Percentiles rank a stretch among this genome's conserved stretches.
These are phyloP conservation scores for Halictus rubicundus DNA, from an alignment of 1,140 invertebrate genomes.

Conservation along the genomic window DNA sequence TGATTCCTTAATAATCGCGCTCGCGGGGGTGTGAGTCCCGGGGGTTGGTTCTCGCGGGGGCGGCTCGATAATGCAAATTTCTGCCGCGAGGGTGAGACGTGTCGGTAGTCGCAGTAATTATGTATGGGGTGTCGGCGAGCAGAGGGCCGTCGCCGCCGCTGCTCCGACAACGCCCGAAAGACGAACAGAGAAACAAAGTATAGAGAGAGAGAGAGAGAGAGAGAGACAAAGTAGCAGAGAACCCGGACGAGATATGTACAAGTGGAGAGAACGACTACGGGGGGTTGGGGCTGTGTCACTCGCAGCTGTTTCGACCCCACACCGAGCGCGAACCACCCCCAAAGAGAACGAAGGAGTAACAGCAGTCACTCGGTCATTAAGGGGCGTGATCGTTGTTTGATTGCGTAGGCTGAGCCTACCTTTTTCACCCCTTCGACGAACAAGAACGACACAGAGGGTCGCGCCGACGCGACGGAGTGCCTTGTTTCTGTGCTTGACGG, in stretches of 20 bases:
- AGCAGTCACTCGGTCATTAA: slow-evolving; percentile 70
- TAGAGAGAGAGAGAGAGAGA: too few relatives aligned
- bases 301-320: slow-evolving; percentile 69
- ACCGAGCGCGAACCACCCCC: slow-evolving; percentile 49
- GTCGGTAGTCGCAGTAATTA: slow-evolving; percentile 64
- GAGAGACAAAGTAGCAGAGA: slow-evolving; percentile 36
- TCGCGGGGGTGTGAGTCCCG: slow-evolving; percentile 33
- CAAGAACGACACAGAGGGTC: neutral
- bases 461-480: neutral
- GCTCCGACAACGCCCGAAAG: slow-evolving; percentile 30
- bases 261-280: neutral
- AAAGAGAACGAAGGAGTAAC: slow-evolving; percentile 62
- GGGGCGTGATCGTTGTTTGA: slow-evolving; percentile 70
- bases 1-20: slow-evolving; percentile 63
- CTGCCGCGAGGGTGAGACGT: slow-evolving; percentile 45
- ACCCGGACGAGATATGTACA: slow-evolving; percentile 43
- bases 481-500: slow-evolving; percentile 1
- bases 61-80: slow-evolving; percentile 68
- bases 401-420: slow-evolving; percentile 59
- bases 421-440: slow-evolving; percentile 23
- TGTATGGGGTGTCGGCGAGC: slow-evolving; percentile 51
- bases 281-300: slow-evolving; percentile 59
- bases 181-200: slow-evolving; percentile 10
- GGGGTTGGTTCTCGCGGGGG: slow-evolving; percentile 5
- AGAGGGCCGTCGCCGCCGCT: neutral